Evolutionary conservation across 2,888 invertebrate genomes (phyloP).

Genomic region (Apodemia zela): DNA sequence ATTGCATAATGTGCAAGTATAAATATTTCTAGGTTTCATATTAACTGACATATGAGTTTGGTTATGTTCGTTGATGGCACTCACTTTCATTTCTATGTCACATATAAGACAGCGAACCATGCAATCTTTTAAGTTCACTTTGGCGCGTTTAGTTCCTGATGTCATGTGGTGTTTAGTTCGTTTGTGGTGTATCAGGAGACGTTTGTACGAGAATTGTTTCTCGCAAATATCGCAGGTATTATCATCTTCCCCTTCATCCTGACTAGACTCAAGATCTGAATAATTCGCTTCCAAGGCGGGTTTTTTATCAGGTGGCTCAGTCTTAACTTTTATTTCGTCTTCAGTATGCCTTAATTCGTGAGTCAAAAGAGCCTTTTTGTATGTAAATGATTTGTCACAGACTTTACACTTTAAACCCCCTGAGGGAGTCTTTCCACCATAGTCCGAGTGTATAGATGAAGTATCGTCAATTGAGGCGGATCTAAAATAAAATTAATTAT

Average conservation of each 20-base stretch:
- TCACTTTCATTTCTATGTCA: slow-evolving; percentile 68
- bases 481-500: slow-evolving; percentile 40
- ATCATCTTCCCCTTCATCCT: slow-evolving; percentile 61
- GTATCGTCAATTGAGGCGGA: slow-evolving; percentile 51
- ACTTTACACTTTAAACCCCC: slow-evolving; percentile 48
- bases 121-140: slow-evolving; percentile 65
- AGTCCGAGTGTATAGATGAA: slow-evolving; percentile 49
- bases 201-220: slow-evolving; percentile 69
- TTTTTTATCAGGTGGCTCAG: slow-evolving; percentile 49
- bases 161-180: slow-evolving; percentile 68
- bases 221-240: slow-evolving; percentile 74
- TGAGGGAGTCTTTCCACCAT: slow-evolving; percentile 30
- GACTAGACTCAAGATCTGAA: slow-evolving; percentile 64
- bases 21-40: slow-evolving; percentile 66
- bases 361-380: slow-evolving; percentile 53
- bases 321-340: slow-evolving; percentile 44
- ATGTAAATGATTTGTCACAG: slow-evolving; percentile 65
- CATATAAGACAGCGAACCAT: slow-evolving; percentile 68
- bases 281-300: slow-evolving; percentile 34
- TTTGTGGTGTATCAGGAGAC: slow-evolving; percentile 64
- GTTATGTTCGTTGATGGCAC: slow-evolving; percentile 66
- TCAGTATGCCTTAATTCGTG: slow-evolving; percentile 47
- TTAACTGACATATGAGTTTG: slow-evolving; percentile 60
- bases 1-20: slow-evolving; percentile 66
- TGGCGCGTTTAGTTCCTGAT: slow-evolving; percentile 64